Evolutionary conservation across 2,113 vertebrate species (phyloP), one percentile per base, ranked within the genome.

Genomic region (Theropithecus gelada): DNA sequence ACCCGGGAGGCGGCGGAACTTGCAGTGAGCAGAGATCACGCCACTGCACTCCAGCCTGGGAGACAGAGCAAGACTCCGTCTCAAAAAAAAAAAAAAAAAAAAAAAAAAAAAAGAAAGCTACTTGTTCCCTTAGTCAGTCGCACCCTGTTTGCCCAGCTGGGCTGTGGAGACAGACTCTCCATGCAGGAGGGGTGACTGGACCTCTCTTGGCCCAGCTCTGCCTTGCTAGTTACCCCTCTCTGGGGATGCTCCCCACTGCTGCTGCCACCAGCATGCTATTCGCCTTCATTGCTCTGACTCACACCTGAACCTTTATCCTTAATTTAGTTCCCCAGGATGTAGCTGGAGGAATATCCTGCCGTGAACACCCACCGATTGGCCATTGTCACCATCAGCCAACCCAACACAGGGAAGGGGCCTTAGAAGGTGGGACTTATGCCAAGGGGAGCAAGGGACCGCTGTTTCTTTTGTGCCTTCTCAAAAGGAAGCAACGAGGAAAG

Each of bases 171-270:
- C 30, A 76, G 38, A 64, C 79, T 64, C 32, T 38, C 25, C 48
- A 1, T 9, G 17, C 3, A 6, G 45, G 38, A 66, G 6, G 20
- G 35, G 82, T 38, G 22, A 10, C 45, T 6, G 35, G 75, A 55
- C 72, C 9, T 64, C 32, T 68, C 83, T 30, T 0, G 66, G 70
- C 27, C 73, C 55, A 35, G 13, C 22, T 64, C 55, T 22, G 25
- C 45, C 32, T 38, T 22, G 35, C n/a, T 11, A 0, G 13, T 59
- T 11, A 22, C 14, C 32, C 48, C 35, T 52, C 50, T 30, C 93
- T 55, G 22, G 72, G 40, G 40, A 17, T 27, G 11, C 38, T 23
- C 48, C 5, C 3, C 3, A 2, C 32, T 1, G 0, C 18, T 13
- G 3, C 66, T 79, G 59, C 75, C 18, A 2, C 43, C 35, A 3